Evolutionary conservation across 2,113 vertebrate species (phyloP).

Genomic region (Corythornis vintsioides): DNA sequence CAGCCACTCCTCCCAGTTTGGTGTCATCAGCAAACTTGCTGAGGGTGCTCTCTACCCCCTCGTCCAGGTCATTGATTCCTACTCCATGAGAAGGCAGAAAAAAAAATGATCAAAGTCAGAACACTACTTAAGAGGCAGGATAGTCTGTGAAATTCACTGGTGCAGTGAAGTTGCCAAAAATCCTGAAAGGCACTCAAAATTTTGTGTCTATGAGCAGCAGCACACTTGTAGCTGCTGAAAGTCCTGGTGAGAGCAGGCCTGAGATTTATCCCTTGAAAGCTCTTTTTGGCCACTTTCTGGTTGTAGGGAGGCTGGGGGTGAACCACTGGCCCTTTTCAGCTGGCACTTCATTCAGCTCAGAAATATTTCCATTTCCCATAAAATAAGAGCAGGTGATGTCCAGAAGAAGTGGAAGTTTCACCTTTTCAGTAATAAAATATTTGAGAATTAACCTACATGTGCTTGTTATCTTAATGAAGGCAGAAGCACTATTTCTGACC

Average conservation of each 20-base stretch:
- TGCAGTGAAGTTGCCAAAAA: not conserved
- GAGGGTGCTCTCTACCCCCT: too few species aligned
- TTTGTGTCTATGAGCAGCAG: not conserved
- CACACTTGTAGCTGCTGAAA: not conserved
- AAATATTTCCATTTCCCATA: not conserved
- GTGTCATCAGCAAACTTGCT: too few species aligned
- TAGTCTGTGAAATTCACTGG: not conserved
- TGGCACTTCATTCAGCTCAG: not conserved
- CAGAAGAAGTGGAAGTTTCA: not conserved
- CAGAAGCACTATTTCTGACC: not conserved
- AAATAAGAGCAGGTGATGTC: not conserved
- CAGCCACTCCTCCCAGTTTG: too few species aligned
- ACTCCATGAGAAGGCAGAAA: not conserved
- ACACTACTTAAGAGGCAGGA: not conserved
- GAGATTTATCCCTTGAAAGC: not conserved
- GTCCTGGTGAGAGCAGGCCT: not conserved
- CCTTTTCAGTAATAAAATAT: not conserved
- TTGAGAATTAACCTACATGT: not conserved
- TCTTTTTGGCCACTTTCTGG: not conserved
- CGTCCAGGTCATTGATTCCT: too few species aligned
- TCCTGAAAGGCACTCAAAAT: not conserved
- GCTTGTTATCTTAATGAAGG: not conserved
- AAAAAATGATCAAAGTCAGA: not conserved
- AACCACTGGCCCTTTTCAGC: not conserved
- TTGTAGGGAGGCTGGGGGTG: not conserved